These are phyloP conservation scores for Pterocles gutturalis DNA, from an alignment of 2,113 vertebrate species.

Conservation along the genomic window DNA sequence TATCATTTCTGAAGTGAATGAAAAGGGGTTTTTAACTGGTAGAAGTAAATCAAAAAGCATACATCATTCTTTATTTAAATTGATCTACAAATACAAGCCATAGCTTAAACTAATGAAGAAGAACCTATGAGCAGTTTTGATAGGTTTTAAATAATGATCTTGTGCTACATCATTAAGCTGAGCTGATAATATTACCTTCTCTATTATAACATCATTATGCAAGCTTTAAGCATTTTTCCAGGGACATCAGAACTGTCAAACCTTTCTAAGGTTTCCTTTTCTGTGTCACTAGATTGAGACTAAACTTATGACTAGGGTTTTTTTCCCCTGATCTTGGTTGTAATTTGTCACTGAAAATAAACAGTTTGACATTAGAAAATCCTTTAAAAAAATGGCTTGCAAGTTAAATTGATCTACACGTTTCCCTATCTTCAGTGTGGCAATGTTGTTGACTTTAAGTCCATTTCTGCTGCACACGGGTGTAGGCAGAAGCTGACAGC, in stretches of 20 bases:
- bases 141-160: slow-evolving; percentile 35
- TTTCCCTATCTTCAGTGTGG: not conserved
- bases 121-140: not conserved
- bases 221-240: slow-evolving; percentile 24
- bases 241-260: not conserved
- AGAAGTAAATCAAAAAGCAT: slow-evolving; percentile 23
- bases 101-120: slow-evolving; percentile 13
- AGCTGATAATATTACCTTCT: slow-evolving; percentile 3
- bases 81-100: not conserved
- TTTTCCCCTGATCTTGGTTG: not conserved
- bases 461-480: not conserved
- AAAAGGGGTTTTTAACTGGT: not conserved
- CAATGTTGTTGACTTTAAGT: slow-evolving; percentile 31
- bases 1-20: slow-evolving; percentile 19
- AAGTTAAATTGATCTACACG: not conserved
- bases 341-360: not conserved
- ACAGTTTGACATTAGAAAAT: not conserved
- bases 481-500: not conserved
- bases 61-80: slow-evolving; percentile 1
- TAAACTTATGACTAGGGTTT: not conserved
- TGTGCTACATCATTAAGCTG: slow-evolving; percentile 18
- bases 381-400: not conserved
- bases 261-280: not conserved
- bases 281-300: not conserved
- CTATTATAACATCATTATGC: not conserved